Base-by-base conservation (phyloP, 2,888 invertebrate genomes). In the Tetranychus piercei region DNA sequence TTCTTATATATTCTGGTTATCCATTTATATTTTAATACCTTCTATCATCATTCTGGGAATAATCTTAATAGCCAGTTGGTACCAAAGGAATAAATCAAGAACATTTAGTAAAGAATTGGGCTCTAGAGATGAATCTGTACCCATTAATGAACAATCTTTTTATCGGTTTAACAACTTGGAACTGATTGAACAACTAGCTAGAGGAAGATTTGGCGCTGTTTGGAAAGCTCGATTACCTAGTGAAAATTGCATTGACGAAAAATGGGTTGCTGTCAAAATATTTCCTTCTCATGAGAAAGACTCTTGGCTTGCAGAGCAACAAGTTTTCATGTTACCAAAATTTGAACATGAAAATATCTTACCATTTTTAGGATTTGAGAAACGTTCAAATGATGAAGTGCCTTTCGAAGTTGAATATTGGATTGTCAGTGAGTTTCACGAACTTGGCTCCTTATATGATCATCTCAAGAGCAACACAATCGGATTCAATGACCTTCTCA, bases 351-450 rank as follows among this genome's bases (percentile, higher is more conserved):
- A 90, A 4, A 93, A 94, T 82, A 89, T 99, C 79, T 85, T 96
- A 76, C 88, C 89, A 76, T 97, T 89, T 81, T 88, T 95, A 79
- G 94, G 92, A 6, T 83, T 83, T 9, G 92, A 92, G 69, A 80
- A 80, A 76, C 45, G 45, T 8, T 6, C 6, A 45, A 45, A 45
- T 45, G 45, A 45, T 45, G 45, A 9, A 45, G 45, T 45, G 7
- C 45, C 45, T 45, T 45, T 45, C 45, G 45, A 9, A 8, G 45
- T 45, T 11, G 93, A 94, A 82, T 91, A 92, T 81, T 97, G 96
- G 95, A 87, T 99, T 71, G 90, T 99, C 74, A 93, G 95, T 15
- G 91, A 92, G 77, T 99, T 91, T 84, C 94, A 96, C 82, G 91
- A 91, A 79, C 87, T 88, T 82, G 96, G 97, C 22, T 96, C 96